Conservation (phyloP, 2,113 vertebrate genomes). For the Anas platyrhynchos region DNA sequence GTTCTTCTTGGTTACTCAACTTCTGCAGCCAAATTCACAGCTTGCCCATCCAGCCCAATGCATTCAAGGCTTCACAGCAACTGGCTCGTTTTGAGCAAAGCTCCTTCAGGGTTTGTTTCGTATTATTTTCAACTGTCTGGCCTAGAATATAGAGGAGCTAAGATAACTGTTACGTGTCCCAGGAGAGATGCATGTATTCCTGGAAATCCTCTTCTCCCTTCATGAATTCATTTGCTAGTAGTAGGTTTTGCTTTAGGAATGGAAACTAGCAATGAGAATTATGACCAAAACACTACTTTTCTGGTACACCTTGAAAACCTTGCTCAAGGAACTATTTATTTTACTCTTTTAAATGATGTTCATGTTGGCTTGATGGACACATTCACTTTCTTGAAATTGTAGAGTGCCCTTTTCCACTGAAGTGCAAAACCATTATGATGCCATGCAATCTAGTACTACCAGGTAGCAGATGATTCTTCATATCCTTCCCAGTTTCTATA, state of each 20-base stretch:
- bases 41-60: background rate
- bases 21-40: conserved; percentile 8
- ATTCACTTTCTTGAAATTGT: background rate
- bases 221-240: background rate
- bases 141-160: background rate
- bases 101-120: background rate
- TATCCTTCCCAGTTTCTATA: background rate
- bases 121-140: background rate
- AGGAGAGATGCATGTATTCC: background rate
- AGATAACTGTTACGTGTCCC: background rate
- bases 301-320: background rate
- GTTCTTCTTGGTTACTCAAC: conserved; percentile 34
- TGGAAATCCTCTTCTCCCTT: background rate
- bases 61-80: background rate
- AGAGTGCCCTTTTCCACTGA: background rate
- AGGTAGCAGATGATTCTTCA: background rate
- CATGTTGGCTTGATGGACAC: background rate
- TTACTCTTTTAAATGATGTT: background rate
- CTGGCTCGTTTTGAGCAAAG: background rate
- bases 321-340: background rate
- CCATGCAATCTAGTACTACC: background rate
- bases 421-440: background rate
- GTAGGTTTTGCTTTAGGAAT: background rate
- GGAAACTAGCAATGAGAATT: background rate
- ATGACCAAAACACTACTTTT: background rate